A percentile compares a stretch with the other conserved stretches of the same genome.
These are phyloP conservation scores for Yponomeuta malinellus DNA, from an alignment of 2,888 invertebrate species.

Conservation along the genomic window DNA sequence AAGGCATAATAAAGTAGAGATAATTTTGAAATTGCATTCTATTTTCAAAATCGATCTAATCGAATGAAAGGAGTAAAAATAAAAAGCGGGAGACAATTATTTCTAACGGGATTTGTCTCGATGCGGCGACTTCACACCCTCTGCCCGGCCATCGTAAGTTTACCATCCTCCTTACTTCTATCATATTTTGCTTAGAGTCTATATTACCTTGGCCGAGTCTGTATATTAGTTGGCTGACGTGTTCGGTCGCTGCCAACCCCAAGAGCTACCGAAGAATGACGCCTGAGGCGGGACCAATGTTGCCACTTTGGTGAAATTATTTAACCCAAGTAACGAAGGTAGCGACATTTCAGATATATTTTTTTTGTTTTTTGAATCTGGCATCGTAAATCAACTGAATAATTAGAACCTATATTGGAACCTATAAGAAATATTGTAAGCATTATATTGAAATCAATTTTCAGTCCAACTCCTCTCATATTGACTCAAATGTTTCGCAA, in stretches of 20 bases:
- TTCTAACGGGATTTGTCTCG: slow-evolving; percentile 53
- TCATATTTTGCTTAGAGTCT: neutral
- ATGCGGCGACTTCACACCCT: slow-evolving; percentile 51
- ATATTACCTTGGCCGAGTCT: neutral
- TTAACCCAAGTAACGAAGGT: neutral
- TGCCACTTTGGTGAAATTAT: slow-evolving; percentile 10
- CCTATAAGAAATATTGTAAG: neutral
- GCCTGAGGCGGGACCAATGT: slow-evolving; percentile 11
- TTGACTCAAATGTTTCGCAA: neutral
- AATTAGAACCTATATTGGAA: neutral
- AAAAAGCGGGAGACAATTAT: slow-evolving; percentile 44
- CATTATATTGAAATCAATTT: neutral
- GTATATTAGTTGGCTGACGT: slow-evolving; percentile 6
- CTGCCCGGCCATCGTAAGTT: slow-evolving; percentile 44
- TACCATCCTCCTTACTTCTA: slow-evolving; percentile 21
- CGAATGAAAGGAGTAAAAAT: slow-evolving; percentile 14
- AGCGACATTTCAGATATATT: neutral
- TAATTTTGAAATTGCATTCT: slow-evolving; percentile 1
- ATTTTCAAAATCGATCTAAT: slow-evolving; percentile 8
- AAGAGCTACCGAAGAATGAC: neutral
- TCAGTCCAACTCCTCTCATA: neutral
- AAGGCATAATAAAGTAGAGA: neutral
- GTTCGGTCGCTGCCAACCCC: slow-evolving; percentile 6
- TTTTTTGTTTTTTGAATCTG: neutral
- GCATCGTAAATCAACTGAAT: neutral